phyloP scores from a whole-genome alignment of 2,797 vertebrate genomes.

The Danio jaintianensis region DNA sequence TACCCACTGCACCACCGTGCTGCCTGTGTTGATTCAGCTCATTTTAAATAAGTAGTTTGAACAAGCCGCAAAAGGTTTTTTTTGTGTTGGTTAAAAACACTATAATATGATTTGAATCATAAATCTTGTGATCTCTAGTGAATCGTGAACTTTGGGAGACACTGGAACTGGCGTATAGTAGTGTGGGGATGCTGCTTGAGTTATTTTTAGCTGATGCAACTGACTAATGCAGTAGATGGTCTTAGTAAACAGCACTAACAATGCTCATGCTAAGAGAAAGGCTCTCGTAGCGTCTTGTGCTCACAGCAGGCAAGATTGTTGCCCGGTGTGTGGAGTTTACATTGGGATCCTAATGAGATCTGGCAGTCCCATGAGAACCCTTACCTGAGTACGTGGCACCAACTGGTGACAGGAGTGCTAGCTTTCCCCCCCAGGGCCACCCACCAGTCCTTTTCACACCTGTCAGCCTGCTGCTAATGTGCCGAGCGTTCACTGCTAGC shows the following conservation, averaged over 20 bases:
- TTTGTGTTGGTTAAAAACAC: too few species aligned
- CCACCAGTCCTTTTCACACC: constrained; percentile 13
- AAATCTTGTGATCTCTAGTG: too few species aligned
- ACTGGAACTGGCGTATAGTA: background rate
- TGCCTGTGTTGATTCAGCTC: too few species aligned
- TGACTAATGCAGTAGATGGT: background rate
- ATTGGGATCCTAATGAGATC: constrained; percentile 42
- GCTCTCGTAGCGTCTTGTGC: background rate
- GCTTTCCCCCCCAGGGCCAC: background rate
- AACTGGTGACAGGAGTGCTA: constrained; percentile 19
- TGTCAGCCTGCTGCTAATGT: constrained; percentile 37
- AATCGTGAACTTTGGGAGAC: background rate
- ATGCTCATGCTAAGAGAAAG: background rate
- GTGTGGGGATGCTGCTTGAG: background rate
- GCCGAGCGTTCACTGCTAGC: background rate
- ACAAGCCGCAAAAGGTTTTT: too few species aligned
- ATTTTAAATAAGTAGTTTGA: too few species aligned
- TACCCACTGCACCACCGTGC: too few species aligned
- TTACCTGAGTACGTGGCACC: constrained; percentile 19
- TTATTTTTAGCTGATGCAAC: constrained; percentile 16
- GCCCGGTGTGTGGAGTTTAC: constrained; percentile 14
- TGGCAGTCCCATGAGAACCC: constrained; percentile 36
- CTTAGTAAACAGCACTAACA: constrained; percentile 7
- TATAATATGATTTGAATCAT: too few species aligned
- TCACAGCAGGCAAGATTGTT: constrained; percentile 27